These are phyloP conservation scores for Scaptomyza reducta DNA, from an alignment of 2,888 invertebrate genomes.

Conservation along the genomic window DNA sequence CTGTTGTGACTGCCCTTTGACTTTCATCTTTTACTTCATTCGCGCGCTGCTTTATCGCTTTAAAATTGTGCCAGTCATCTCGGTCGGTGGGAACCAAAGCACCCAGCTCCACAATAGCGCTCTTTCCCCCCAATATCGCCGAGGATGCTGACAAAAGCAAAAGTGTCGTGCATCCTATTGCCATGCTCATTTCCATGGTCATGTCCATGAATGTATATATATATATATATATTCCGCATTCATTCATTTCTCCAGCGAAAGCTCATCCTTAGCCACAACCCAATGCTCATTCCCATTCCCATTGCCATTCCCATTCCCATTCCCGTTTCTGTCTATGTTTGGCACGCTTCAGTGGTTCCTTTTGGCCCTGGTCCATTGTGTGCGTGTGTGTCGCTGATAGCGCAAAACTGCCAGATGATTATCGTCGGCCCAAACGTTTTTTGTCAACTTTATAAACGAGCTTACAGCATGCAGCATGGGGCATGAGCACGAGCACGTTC, in stretches of 20 bases:
- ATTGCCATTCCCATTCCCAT: conserved; percentile 6
- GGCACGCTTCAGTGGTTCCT: conserved; percentile 54
- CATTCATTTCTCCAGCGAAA: not conserved
- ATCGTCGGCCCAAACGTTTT: conserved; percentile 70
- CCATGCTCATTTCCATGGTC: conserved; percentile 24
- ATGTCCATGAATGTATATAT: not conserved
- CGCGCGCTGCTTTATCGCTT: conserved; percentile 33
- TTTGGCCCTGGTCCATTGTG: conserved; percentile 37
- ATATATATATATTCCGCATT: not conserved
- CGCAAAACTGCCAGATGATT: conserved; percentile 79
- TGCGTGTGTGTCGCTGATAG: conserved; percentile 72
- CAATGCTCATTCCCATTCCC: conserved; percentile 10
- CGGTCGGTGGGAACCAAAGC: not conserved
- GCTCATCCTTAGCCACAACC: conserved; percentile 1
- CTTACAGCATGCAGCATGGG: conserved; percentile 50
- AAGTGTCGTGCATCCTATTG: conserved; percentile 61
- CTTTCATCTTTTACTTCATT: conserved; percentile 7
- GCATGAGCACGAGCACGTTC: conserved; percentile 61
- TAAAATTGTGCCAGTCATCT: conserved; percentile 59
- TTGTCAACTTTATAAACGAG: conserved; percentile 80
- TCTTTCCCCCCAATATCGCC: not conserved
- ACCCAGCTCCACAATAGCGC: not conserved
- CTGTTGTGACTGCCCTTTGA: not conserved
- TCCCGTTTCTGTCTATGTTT: conserved; percentile 28
- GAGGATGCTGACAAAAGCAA: conserved; percentile 58